These are phyloP conservation scores for Entomobrya proxima DNA, from an alignment of 2,888 invertebrate genomes.

Conservation along the genomic window DNA sequence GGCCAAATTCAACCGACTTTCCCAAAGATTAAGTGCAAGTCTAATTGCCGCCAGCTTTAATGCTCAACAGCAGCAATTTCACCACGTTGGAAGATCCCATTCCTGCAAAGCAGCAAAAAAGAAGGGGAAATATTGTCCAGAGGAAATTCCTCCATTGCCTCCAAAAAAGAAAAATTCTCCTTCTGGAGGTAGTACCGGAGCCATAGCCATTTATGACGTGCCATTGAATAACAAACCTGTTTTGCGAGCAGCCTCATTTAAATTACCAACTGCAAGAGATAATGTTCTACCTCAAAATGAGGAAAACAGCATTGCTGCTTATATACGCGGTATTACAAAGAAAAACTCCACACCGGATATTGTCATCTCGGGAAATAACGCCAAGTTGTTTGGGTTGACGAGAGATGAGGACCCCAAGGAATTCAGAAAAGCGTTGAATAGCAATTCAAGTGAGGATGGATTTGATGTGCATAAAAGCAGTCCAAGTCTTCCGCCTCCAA, in stretches of 20 bases:
- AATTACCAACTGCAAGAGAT: not conserved
- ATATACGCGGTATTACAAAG: constrained; percentile 63
- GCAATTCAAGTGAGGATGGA: constrained; percentile 48
- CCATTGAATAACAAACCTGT: constrained; percentile 73
- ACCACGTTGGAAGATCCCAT: constrained; percentile 50
- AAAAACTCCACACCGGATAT: constrained; percentile 74
- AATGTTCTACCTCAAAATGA: not conserved
- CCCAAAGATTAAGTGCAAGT: constrained; percentile 70
- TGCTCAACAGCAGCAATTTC: not conserved
- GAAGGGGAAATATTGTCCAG: constrained; percentile 20
- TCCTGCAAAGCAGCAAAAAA: constrained; percentile 53
- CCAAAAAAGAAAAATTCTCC: constrained; percentile 67
- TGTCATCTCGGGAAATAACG: constrained; percentile 57
- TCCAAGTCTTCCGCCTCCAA: constrained; percentile 55
- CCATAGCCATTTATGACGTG: constrained; percentile 66
- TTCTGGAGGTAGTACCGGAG: not conserved
- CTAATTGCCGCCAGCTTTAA: constrained; percentile 68
- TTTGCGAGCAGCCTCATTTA: not conserved
- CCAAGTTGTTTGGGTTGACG: constrained; percentile 20
- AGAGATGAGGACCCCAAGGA: constrained; percentile 20
- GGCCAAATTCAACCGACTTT: constrained; percentile 72
- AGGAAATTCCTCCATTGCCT: constrained; percentile 66
- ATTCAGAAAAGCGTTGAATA: constrained; percentile 10
- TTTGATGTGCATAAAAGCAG: constrained; percentile 44
- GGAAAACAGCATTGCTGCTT: constrained; percentile 41